Base-by-base conservation (phyloP, 30 jellyfish, hydroid and myxozoan species). In the Sanderia malayensis region DNA sequence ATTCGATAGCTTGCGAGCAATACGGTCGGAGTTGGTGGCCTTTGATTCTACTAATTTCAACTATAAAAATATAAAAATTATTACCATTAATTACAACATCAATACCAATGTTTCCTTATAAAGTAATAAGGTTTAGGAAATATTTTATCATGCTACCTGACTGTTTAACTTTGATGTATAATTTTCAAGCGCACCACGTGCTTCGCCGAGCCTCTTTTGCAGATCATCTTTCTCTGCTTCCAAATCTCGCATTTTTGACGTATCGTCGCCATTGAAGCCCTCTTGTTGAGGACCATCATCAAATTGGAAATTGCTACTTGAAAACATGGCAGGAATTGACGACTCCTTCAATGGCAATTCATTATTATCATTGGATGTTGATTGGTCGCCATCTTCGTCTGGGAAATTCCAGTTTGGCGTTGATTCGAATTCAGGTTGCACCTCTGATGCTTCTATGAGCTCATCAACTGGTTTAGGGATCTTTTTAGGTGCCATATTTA, bases 161-260 rank as follows among this genome's bases (percentile, higher is more conserved):
- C 65, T 29, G 57, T 71, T 90, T 45, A 92, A 45, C 69, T 84
- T 92, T 24, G 84, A 32, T 9, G 98, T 70, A 44, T 92, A 92
- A 19, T 73, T 81, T 20, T 81, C 89, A 64, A 92, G 83, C 8
- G 91, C 95, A 26, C 75, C 77, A 52, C 75, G 83, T 28, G 96
- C 94, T 20, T 85, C 95, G 37, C 30, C 59, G 65, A 92, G 61
- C 70, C 94, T 74, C 68, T 65, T 58, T 70, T 85, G 94, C 81
- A 92, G 58, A 15, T 74, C 90, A 44, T 65, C 58, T 67, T 92
- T 92, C 34, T 92, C 98, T 2, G 47, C 61, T 59, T 92, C 98
- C 15, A 92, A 67, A 18, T 67, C 82, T 30, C 83, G 70, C 45
- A 92, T 84, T 26, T 71, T 66, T 0, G 76, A 46, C n/a, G n/a